These are phyloP conservation scores for Agapornis canus DNA, from an alignment of 2,797 vertebrate species.

Conservation along the genomic window DNA sequence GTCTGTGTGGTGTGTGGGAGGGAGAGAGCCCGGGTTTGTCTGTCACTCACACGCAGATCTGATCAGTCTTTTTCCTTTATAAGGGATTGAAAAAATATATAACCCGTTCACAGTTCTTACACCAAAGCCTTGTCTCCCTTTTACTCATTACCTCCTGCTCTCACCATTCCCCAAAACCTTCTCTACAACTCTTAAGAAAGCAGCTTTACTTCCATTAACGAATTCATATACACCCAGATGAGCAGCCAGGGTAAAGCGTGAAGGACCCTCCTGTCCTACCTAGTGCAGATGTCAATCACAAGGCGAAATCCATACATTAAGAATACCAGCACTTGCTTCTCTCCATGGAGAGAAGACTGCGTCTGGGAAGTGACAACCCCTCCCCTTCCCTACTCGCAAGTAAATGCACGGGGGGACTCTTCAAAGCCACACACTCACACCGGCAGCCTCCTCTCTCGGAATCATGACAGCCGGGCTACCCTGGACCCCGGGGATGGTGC, in stretches of 20 bases:
- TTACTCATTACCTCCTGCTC: neutral
- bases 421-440: neutral
- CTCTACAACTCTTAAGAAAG: slow-evolving; percentile 42
- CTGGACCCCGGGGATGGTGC: neutral
- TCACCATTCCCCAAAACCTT: neutral
- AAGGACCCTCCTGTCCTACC: neutral
- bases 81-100: neutral
- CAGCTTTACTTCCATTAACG: neutral
- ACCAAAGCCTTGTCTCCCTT: neutral
- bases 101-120: neutral
- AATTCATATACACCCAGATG: neutral
- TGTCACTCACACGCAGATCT: neutral
- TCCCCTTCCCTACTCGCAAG: neutral
- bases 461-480: neutral
- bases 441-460: neutral
- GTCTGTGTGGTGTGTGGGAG: neutral
- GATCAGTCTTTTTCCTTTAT: slow-evolving; percentile 19
- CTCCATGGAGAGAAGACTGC: neutral
- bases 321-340: neutral
- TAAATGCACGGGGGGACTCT: neutral
- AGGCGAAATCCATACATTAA: neutral
- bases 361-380: neutral
- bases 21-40: neutral
- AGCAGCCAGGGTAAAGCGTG: neutral
- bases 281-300: neutral